These are phyloP conservation scores for Trichopoda pennipes DNA, from an alignment of 2,888 invertebrate genomes.

Conservation along the genomic window DNA sequence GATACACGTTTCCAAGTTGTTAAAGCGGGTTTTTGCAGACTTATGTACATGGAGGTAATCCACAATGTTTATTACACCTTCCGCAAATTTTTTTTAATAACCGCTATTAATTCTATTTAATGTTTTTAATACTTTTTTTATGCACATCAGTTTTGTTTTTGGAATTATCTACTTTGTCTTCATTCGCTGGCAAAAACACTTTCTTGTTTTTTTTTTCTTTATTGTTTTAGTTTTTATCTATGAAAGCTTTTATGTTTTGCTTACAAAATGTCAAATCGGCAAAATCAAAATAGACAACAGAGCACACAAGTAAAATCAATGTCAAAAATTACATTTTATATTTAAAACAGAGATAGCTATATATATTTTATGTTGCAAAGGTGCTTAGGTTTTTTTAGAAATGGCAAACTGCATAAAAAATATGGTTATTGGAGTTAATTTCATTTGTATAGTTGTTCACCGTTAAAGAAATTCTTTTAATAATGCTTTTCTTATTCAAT, in stretches of 20 bases:
- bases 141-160: neutral
- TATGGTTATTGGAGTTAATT: neutral
- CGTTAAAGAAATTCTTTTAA: too few species aligned
- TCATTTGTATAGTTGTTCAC: neutral
- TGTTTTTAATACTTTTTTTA: neutral
- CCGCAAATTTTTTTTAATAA: constrained; percentile 24
- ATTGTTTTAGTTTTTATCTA: neutral
- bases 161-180: neutral
- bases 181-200: constrained; percentile 22
- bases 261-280: constrained; percentile 50
- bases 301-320: constrained; percentile 1
- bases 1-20: constrained; percentile 87
- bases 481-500: too few species aligned
- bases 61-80: constrained; percentile 23
- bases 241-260: constrained; percentile 42
- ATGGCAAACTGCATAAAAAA: neutral
- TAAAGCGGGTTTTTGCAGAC: constrained; percentile 85
- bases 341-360: constrained; percentile 35
- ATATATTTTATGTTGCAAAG: neutral
- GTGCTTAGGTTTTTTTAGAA: neutral
- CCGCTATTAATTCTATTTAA: constrained; percentile 2
- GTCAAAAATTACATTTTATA: neutral
- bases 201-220: constrained; percentile 21
- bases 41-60: constrained; percentile 75
- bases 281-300: constrained; percentile 31